A percentile compares a stretch with the other conserved stretches of the same genome.
These are phyloP conservation scores for Rhingia rostrata DNA, from an alignment of 2,888 invertebrate genomes.

Conservation along the genomic window DNA sequence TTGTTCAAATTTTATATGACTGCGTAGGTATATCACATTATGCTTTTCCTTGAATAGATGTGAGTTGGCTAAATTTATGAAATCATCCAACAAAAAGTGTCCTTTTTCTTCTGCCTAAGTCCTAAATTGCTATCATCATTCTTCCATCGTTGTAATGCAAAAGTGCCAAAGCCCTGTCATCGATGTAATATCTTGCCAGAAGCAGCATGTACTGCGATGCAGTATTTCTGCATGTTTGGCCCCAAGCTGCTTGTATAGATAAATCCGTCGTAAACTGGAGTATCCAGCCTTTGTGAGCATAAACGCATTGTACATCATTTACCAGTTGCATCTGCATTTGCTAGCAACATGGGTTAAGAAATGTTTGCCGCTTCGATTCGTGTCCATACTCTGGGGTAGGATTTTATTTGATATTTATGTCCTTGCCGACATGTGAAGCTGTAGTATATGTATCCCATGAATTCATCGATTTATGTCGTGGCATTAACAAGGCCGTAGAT, in stretches of 20 bases:
- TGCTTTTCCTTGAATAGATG: too few species aligned
- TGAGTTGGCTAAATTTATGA: too few species aligned
- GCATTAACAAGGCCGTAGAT: not conserved
- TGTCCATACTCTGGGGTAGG: constrained; percentile 14
- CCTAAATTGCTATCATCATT: too few species aligned
- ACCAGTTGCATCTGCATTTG: constrained; percentile 52
- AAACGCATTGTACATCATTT: constrained; percentile 24
- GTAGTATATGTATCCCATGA: constrained; percentile 9
- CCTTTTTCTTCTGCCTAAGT: too few species aligned
- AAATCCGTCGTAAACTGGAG: constrained; percentile 12
- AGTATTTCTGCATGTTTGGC: not conserved
- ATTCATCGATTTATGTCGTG: constrained; percentile 14
- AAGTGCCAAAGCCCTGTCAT: too few species aligned
- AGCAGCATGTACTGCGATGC: not conserved
- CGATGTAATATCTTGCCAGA: too few species aligned
- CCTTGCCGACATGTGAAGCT: constrained; percentile 18
- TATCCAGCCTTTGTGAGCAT: constrained; percentile 4
- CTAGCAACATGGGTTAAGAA: constrained; percentile 14
- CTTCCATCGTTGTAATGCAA: too few species aligned
- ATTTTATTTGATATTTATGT: constrained; percentile 36
- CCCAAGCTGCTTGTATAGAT: not conserved
- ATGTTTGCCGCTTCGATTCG: constrained; percentile 19
- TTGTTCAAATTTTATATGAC: too few species aligned
- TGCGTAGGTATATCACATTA: too few species aligned
- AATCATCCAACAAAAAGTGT: too few species aligned